Evolutionary conservation across 2,888 invertebrate species (phyloP), one percentile per base, ranked within the genome.

Genomic region (Euphydryas editha): DNA sequence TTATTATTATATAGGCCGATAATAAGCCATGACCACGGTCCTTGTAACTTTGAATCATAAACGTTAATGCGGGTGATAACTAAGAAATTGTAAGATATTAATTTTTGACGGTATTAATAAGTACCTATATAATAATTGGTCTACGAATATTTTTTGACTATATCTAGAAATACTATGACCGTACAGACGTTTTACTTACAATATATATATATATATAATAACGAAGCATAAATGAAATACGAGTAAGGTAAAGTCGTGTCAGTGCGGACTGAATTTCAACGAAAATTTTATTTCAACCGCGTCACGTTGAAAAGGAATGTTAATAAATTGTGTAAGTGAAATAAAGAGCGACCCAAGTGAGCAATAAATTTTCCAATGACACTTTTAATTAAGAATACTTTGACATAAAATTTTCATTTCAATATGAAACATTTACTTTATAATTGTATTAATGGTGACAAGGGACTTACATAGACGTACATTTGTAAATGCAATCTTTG

Each of bases 301-400:
- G 49, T 24, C 49, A 51, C 49, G 8, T 51, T 15, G 24, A 51
- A n/a, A 47, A 51, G 49, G 24, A 24, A 51, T 51, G 49, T 51
- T 51, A 51, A 24, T 51, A 51, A 51, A 51, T 51, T 51, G 24
- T 51, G 49, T 24, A 51, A 51, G 49, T 51, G 49, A 51, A n/a
- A 51, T 51, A 51, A 51, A 51, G 49, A 24, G 49, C 24, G 21
- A 21, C 49, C 49, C 49, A 51, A 51, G 49, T 51, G 49, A 51
- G 49, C 49, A n/a, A 51, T 51, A 24, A 51, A 51, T 51, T 51
- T 51, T 51, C 49, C 21, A 51, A 51, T 51, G 49, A 51, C 49
- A 51, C 49, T 51, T 24, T 51, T 51, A 51, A 51, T 51, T 51
- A 51, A 51, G 24, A 51, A 24, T 24, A 11, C 49, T 24, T 51